Evolutionary conservation across 2,888 invertebrate genomes (phyloP).

Genomic region (Artemia sinica): DNA sequence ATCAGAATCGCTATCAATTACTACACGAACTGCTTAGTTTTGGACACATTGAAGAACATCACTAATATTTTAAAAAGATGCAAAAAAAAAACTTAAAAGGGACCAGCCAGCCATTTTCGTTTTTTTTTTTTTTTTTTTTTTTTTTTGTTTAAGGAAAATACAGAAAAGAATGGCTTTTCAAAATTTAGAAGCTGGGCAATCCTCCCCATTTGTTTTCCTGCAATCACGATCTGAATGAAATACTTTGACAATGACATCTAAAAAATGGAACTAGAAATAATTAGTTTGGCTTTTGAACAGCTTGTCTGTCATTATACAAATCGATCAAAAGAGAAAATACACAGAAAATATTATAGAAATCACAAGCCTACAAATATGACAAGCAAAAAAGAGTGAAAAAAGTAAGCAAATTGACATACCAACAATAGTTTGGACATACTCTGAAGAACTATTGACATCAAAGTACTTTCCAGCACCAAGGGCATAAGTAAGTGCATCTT

Average conservation of each 20-base stretch:
- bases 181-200: no score
- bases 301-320: conserved; percentile 5
- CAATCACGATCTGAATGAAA: no score
- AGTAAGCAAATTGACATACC: conserved; percentile 33
- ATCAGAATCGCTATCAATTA: no score
- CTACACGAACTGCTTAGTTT: no score
- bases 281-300: conserved; percentile 13
- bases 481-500: conserved; percentile 91
- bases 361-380: conserved; percentile 10
- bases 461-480: conserved; percentile 86
- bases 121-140: no score
- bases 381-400: neutral
- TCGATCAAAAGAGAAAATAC: conserved; percentile 18
- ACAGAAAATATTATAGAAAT: neutral
- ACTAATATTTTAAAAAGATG: no score
- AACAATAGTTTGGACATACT: conserved; percentile 91
- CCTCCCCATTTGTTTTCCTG: no score
- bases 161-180: no score
- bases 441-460: conserved; percentile 78
- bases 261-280: conserved; percentile 10
- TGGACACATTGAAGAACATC: no score
- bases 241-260: neutral
- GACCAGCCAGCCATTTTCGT: no score
- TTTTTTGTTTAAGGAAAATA: no score
- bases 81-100: no score